phyloP scores from a whole-genome alignment of 2,888 invertebrate genomes.

The Erebia palarica region DNA sequence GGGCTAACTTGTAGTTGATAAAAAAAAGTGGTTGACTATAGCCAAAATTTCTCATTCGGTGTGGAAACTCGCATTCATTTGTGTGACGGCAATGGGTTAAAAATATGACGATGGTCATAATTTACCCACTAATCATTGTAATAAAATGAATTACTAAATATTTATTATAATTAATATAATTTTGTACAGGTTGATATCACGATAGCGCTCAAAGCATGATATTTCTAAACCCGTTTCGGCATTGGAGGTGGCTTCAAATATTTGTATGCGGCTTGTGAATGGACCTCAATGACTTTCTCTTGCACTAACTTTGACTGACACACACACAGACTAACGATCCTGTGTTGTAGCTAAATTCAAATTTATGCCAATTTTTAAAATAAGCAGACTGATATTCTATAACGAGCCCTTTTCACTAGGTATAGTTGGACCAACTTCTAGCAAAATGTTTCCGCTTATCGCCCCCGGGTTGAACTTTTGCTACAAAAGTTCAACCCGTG shows the following conservation, averaged over 20 bases:
- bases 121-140: background rate
- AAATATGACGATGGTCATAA: background rate
- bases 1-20: too few relatives aligned
- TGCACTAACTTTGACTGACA: conserved; percentile 61
- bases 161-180: background rate
- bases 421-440: too few relatives aligned
- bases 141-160: background rate
- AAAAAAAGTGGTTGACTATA: too few relatives aligned
- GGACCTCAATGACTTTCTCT: conserved; percentile 79
- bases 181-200: conserved; percentile 3
- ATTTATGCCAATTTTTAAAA: conserved; percentile 3
- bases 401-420: too few relatives aligned
- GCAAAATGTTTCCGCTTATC: too few relatives aligned
- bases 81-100: too few relatives aligned
- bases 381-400: too few relatives aligned
- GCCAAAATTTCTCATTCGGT: too few relatives aligned
- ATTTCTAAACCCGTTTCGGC: conserved; percentile 77
- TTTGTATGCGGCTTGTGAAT: conserved; percentile 82
- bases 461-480: too few relatives aligned
- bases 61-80: too few relatives aligned
- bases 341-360: conserved; percentile 36
- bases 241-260: conserved; percentile 77
- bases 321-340: conserved; percentile 50
- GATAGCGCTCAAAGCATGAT: conserved; percentile 47
- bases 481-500: too few relatives aligned